phyloP scores from a whole-genome alignment of 2,888 invertebrate species.

The Cerastis leucographa region DNA sequence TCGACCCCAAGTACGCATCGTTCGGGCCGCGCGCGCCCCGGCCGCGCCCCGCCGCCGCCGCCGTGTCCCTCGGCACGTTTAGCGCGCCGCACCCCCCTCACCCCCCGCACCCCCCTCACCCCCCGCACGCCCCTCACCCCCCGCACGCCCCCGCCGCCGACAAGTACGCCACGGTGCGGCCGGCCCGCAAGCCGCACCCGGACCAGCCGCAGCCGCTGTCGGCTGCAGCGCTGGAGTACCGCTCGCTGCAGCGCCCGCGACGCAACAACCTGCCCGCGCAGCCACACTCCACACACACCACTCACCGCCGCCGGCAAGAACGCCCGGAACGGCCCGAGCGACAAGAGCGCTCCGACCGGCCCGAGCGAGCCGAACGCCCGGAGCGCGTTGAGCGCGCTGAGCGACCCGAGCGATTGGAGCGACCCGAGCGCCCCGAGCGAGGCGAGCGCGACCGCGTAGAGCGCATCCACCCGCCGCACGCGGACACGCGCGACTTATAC shows the following conservation, averaged over 20 bases:
- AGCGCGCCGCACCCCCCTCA: slow-evolving; percentile 67
- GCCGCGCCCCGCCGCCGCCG: slow-evolving; percentile 84
- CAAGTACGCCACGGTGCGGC: slow-evolving; percentile 87
- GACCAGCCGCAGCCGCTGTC: slow-evolving; percentile 89
- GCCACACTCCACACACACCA: slow-evolving; percentile 67
- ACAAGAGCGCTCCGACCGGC: slow-evolving; percentile 68
- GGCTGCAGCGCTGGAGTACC: slow-evolving; percentile 90
- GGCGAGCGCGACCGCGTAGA: slow-evolving; percentile 57
- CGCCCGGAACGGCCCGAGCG: slow-evolving; percentile 84
- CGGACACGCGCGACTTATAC: slow-evolving; percentile 91
- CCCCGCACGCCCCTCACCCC: slow-evolving; percentile 75
- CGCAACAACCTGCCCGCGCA: slow-evolving; percentile 85
- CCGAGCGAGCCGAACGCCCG: slow-evolving; percentile 64
- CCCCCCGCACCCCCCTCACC: slow-evolving; percentile 59
- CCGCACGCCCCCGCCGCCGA: slow-evolving; percentile 72
- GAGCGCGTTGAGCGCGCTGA: slow-evolving; percentile 89
- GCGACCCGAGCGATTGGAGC: slow-evolving; percentile 91
- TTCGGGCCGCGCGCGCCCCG: slow-evolving; percentile 89
- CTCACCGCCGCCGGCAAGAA: slow-evolving; percentile 91
- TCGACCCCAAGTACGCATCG: slow-evolving; percentile 91
- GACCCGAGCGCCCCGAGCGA: slow-evolving; percentile 40
- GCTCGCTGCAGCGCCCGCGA: slow-evolving; percentile 90
- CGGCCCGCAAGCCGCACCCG: slow-evolving; percentile 77
- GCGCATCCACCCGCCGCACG: slow-evolving; percentile 60
- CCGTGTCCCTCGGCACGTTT: slow-evolving; percentile 80